Percentiles rank a stretch among this genome's conserved stretches.
Evolutionary conservation across 2,888 invertebrate genomes (phyloP).

Genomic region (Sabatieria punctata): DNA sequence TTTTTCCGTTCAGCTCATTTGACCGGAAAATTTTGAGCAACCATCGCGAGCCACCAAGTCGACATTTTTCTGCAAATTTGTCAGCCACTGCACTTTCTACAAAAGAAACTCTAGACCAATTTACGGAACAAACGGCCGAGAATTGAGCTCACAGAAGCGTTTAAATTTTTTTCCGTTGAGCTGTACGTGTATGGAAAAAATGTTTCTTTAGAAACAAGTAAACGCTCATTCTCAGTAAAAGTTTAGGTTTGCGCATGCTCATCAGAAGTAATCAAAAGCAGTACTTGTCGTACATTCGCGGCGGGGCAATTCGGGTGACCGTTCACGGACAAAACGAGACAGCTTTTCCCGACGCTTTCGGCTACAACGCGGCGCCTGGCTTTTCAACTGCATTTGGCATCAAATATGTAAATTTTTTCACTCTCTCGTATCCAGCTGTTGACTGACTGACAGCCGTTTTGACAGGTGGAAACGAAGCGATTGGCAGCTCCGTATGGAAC

Average conservation of each 20-base stretch:
- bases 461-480: conserved; percentile 22
- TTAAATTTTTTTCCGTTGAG: no score
- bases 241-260: conserved; percentile 18
- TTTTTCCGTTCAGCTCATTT: no score
- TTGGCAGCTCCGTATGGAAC: conserved; percentile 30
- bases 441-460: no score
- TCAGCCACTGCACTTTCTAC: no score
- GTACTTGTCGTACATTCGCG: conserved; percentile 28
- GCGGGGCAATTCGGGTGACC: conserved; percentile 32
- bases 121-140: no score
- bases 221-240: background rate
- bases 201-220: background rate
- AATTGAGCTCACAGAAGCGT: no score
- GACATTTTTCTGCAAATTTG: no score
- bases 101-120: no score
- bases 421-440: no score
- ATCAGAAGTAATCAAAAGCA: conserved; percentile 17
- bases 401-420: conserved; percentile 24
- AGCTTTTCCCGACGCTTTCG: conserved; percentile 25
- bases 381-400: conserved; percentile 27
- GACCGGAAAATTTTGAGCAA: no score
- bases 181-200: no score
- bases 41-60: no score
- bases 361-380: conserved; percentile 26
- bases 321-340: conserved; percentile 27